Base-by-base conservation (phyloP, 2,888 invertebrate species). In the Calephelis perditalis region DNA sequence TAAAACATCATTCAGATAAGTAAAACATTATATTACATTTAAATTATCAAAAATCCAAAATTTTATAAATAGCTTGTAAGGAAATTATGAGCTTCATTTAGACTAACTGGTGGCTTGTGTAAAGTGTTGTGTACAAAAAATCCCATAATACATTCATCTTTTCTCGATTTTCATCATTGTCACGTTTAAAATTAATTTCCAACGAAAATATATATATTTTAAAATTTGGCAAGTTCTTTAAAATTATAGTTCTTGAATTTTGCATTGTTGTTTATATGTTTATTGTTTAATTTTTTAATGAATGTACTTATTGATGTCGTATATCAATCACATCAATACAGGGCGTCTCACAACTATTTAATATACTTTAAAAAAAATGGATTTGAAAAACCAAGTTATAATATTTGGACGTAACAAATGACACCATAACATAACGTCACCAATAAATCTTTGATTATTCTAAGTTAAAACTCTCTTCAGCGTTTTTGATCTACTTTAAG, bases 71-170 rank as follows among this genome's bases (percentile, higher is more conserved):
- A 89, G 87, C 72, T 81, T 73, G 83, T 90, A 89, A 89, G 88
- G 86, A 84, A 87, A 86, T 68, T 80, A 89, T 86, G 89, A 90
- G 89, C 89, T 90, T 90, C 79, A 75, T 88, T 86, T 87, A 89
- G 89, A 86, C 74, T 86, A 76, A 89, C 84, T 83, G 85, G 89
- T 83, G 85, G 89, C 89, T 88, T 88, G 75, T 83, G 82, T 86
- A 79, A 81, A 76, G 79, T 82, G 83, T 82, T 83, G 81, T 84
- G 82, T 83, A 81, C 72, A 72, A 81, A 79, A 84, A 73, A 71
- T 73, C 68, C 69, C 70, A 76, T 67, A 66, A 62, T 66, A 70
- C 74, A 72, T 75, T 70, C 67, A 75, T 74, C 74, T 69, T 73
- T 67, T 69, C 68, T 67, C 67, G 69, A 73, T 73, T 69, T 69